phyloP scores from a whole-genome alignment of 1,140 invertebrate genomes.

The Zaprionus taronus region DNA sequence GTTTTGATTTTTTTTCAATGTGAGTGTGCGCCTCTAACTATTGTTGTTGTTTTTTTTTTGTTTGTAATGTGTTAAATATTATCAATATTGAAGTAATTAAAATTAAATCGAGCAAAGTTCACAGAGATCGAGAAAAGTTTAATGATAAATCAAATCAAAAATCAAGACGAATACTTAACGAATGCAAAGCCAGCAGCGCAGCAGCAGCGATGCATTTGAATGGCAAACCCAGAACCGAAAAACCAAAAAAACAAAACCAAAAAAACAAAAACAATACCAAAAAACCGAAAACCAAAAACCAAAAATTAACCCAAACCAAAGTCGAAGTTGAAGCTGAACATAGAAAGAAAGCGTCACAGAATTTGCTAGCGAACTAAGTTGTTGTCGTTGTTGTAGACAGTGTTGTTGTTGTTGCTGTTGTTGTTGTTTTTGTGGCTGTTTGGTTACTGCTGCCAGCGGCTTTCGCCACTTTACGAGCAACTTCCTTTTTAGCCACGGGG shows the following conservation, averaged over 20 bases:
- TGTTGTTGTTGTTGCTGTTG: conserved; percentile 38
- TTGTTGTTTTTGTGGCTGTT: conserved; percentile 35
- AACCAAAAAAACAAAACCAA: neutral
- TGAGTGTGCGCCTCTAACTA: conserved; percentile 38
- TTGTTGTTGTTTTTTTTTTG: conserved; percentile 10
- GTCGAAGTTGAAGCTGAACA: conserved; percentile 32
- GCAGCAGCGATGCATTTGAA: conserved; percentile 14
- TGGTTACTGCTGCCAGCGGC: conserved; percentile 47
- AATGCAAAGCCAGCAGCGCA: neutral
- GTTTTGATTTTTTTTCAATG: conserved; percentile 54
- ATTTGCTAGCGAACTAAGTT: conserved; percentile 44
- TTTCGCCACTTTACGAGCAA: conserved; percentile 81
- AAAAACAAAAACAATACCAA: neutral
- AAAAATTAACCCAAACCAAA: conserved; percentile 26
- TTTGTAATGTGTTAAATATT: conserved; percentile 15
- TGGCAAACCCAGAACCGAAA: conserved; percentile 11
- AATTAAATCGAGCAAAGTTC: neutral
- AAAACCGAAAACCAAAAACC: conserved; percentile 13
- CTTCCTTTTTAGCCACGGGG: conserved; percentile 74
- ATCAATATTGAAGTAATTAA: neutral
- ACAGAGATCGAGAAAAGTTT: neutral
- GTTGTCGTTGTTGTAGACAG: conserved; percentile 38
- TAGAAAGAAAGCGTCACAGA: conserved; percentile 62
- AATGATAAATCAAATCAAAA: conserved; percentile 9
- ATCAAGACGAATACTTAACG: conserved; percentile 10